Percentiles rank a stretch among this genome's conserved stretches.
Conservation (phyloP, 2,888 invertebrate species). For the Dolomedes plantarius region DNA sequence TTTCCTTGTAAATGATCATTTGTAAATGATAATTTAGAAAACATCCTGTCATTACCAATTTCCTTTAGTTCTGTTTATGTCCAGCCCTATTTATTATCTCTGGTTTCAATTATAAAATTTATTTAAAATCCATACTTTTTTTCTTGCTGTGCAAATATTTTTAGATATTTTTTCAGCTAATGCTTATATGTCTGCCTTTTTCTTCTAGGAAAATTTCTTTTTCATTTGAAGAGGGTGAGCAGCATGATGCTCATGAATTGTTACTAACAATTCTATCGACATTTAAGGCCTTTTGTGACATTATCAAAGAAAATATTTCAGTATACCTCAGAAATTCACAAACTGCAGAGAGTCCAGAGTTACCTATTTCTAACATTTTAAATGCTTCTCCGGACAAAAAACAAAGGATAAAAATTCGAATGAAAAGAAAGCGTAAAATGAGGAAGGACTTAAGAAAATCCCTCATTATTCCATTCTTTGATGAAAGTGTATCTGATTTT, state of each 20-base stretch:
- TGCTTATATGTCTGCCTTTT: not conserved
- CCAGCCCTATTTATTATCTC: no score
- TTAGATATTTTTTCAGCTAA: not conserved
- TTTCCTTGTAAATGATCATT: no score
- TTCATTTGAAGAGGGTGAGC: slow-evolving; percentile 62
- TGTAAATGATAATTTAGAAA: no score
- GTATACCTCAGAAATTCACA: no score
- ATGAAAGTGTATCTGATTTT: not conserved
- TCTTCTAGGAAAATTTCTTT: slow-evolving; percentile 44
- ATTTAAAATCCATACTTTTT: no score
- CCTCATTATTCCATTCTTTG: no score
- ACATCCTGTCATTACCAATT: no score
- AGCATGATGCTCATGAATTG: slow-evolving; percentile 63
- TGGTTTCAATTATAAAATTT: no score
- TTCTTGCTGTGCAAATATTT: no score
- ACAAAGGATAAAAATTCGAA: not conserved
- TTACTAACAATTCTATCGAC: slow-evolving; percentile 40
- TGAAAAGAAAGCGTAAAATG: not conserved
- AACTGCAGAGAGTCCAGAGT: not conserved
- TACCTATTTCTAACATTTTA: not conserved
- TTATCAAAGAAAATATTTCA: not conserved
- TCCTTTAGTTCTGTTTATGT: no score
- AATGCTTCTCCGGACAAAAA: not conserved
- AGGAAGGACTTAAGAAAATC: no score
- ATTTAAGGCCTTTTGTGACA: slow-evolving; percentile 19